Evolutionary conservation across 2,113 vertebrate genomes (phyloP), one percentile per base, ranked within the genome.

Genomic region (Apistogramma diplotaenia): DNA sequence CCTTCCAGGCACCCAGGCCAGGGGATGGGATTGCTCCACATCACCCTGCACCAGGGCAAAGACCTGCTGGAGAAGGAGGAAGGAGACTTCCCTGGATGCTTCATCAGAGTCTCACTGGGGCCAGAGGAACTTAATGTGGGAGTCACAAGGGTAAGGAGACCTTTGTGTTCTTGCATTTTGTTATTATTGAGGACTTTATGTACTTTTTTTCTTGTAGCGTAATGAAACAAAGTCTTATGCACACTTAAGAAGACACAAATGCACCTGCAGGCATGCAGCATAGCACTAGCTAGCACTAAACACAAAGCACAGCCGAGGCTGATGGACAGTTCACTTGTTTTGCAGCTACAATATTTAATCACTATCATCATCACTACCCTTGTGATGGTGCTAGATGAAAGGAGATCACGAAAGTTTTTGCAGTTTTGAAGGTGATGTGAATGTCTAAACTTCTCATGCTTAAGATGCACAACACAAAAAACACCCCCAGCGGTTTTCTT

Each of bases 51-150:
- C 92, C 98, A 99, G 94, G 98, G 97, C 82, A 99, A 98, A 93
- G 98, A 99, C 93, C 96, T 99, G 81, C 93, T 99, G 95, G 98
- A 99, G 94, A 96, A 93, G 46, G 98, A 99, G 90, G 97, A 98
- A 0, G 93, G 95, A 5, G 95, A 96, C 92, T 98, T 97, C 46
- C 96, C 97, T 12, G 97, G 96, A 70, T 99, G 98, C 93, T 99
- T 98, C 94, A 94, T 99, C 93, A 96, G 96, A 3, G 88, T 99
- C 83, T 97, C 96, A 31, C 95, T 99, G 76, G 95, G 98, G 19
- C 97, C 97, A 0, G 97, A 98, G 0, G 97, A 99, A 91, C 93
- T 97, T 82, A 96, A 95, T 6, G 95, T 99, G 21, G 97, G 98
- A 79, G 95, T 98, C 85, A 97, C 97, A 49, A 93, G 95, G 96